Evolutionary conservation across 1,140 invertebrate species (phyloP), one percentile per base, ranked within the genome.

Genomic region (Bicyclus anynana): DNA sequence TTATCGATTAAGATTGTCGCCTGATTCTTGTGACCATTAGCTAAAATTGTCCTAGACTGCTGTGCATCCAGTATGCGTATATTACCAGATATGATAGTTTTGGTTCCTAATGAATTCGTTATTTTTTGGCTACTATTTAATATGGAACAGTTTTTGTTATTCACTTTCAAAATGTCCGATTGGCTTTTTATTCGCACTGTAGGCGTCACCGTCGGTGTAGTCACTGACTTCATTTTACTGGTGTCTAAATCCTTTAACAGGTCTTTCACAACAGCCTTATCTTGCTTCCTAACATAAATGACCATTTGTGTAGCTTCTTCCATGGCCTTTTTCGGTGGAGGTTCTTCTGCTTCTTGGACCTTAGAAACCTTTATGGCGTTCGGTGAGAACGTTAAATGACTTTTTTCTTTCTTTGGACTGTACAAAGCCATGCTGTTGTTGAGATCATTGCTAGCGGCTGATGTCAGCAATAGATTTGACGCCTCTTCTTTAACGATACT

Each of bases 381-480:
- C 9, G 92, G 92, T 17, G 92, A 93, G 66, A 93, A 93, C 20
- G 91, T 92, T 72, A 93, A 80, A 70, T 93, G 92, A 53, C 91
- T 93, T 61, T 91, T 93, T 77, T 89, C 91, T 76, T 89, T 90
- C 56, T 75, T 89, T 51, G 81, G 90, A 80, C 77, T 91, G 47
- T 78, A 85, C 60, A 80, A 77, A 50, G 75, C 89, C 54, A 71
- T 75, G 72, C 64, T 89, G 61, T 54, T 88, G 46, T 72, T 78
- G 5, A 74, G 67, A 54, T 78, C 77, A 59, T 69, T 67, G 74
- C 83, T 77, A 16, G 62, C 75, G 20, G 72, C 79, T n/a, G 87
- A 89, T 37, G 87, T 89, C 33, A 89, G 72, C 37, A 89, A 66
- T 40, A 88, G 57, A 63, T 89, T 87, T 6, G 87, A 89, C 0